These are phyloP conservation scores for Corythucha ciliata DNA, from an alignment of 2,888 invertebrate genomes.

Conservation along the genomic window DNA sequence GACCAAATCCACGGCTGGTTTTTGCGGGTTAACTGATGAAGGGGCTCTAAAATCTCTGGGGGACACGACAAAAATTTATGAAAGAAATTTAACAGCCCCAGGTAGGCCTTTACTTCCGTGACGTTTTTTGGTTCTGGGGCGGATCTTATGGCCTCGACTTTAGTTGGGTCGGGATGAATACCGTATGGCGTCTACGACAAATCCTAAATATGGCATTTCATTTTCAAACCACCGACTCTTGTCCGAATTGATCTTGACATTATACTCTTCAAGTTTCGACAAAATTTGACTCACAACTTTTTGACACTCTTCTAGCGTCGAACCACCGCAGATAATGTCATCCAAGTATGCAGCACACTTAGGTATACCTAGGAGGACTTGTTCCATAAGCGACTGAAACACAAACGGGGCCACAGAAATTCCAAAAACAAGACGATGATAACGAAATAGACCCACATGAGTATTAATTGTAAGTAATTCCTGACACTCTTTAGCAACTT, in stretches of 20 bases:
- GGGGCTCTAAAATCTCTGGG: slow-evolving; percentile 1
- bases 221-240: slow-evolving; percentile 2
- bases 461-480: slow-evolving; percentile 2
- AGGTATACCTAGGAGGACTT: background rate
- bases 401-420: background rate
- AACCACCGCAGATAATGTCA: slow-evolving; percentile 3
- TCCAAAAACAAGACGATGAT: slow-evolving; percentile 2
- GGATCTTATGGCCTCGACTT: background rate
- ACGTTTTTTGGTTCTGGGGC: slow-evolving; percentile 1
- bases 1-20: slow-evolving; percentile 10
- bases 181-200: background rate
- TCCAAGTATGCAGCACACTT: background rate
- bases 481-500: background rate
- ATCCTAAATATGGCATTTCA: background rate
- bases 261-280: background rate
- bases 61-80: slow-evolving; percentile 14
- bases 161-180: background rate
- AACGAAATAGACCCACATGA: slow-evolving; percentile 4
- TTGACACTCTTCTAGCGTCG: background rate
- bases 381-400: slow-evolving; percentile 8
- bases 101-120: background rate
- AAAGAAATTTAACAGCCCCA: slow-evolving; percentile 18
- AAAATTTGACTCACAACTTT: background rate
- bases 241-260: background rate
- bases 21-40: slow-evolving; percentile 15